Evolutionary conservation across 1,140 invertebrate species (phyloP).

Genomic region (Pogonus chalceus): DNA sequence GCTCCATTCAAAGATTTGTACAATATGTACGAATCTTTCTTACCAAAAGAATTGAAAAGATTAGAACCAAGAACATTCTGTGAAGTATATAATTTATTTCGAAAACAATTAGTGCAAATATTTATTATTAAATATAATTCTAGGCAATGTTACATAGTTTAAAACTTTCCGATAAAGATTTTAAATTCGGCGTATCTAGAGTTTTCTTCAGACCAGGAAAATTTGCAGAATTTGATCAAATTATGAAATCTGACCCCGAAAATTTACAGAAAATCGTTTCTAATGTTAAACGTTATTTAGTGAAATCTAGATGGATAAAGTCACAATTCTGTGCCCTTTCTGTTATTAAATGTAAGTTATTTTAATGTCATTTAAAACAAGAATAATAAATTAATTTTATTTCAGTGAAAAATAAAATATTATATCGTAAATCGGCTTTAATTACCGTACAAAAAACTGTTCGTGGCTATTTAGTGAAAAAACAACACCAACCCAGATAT

Average conservation of each 20-base stretch:
- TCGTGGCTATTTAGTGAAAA: conserved; percentile 69
- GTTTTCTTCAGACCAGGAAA: conserved; percentile 97
- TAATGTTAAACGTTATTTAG: conserved; percentile 82
- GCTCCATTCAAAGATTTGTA: conserved; percentile 85
- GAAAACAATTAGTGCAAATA: no score
- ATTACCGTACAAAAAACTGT: conserved; percentile 77
- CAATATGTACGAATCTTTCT: conserved; percentile 76
- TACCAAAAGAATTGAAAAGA: conserved; percentile 72
- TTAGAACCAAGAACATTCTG: conserved; percentile 87
- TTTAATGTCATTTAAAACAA: neutral
- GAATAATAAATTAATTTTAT: conserved; percentile 24
- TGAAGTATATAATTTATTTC: conserved; percentile 48
- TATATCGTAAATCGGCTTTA: conserved; percentile 69
- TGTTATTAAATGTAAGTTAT: conserved; percentile 82
- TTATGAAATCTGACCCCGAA: conserved; percentile 92
- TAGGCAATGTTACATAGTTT: conserved; percentile 88
- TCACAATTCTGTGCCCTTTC: conserved; percentile 84
- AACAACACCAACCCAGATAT: conserved; percentile 68
- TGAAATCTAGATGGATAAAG: conserved; percentile 85
- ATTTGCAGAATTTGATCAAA: conserved; percentile 95
- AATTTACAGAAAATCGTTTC: conserved; percentile 74
- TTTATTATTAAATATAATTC: no score
- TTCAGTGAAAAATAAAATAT: conserved; percentile 89
- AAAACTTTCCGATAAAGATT: conserved; percentile 86
- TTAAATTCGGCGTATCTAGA: conserved; percentile 92